Evolutionary conservation across 2,797 vertebrate genomes (phyloP).

Genomic region (Notolabrus celidotus): DNA sequence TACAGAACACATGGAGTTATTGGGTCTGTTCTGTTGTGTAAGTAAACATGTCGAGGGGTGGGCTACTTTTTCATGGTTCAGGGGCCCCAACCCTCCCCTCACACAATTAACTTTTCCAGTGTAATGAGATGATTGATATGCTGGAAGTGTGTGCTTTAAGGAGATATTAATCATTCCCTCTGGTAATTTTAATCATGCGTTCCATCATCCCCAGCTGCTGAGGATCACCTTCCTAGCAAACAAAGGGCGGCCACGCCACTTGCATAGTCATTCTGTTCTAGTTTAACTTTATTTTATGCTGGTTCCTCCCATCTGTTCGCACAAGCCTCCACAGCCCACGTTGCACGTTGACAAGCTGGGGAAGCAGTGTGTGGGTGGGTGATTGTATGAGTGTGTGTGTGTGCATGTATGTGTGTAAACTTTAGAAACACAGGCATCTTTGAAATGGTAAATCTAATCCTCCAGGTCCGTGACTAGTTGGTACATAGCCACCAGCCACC

Average conservation of each 20-base stretch:
- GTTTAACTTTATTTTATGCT: slow-evolving; percentile 90
- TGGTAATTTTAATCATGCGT: slow-evolving; percentile 99
- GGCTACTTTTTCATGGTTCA: slow-evolving; percentile 98
- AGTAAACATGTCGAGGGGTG: slow-evolving; percentile 99
- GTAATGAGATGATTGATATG: slow-evolving; percentile 99
- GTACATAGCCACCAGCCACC: slow-evolving; percentile 83
- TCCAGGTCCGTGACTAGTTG: slow-evolving; percentile 85
- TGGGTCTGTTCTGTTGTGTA: slow-evolving; percentile 91
- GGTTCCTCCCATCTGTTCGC: slow-evolving; percentile 90
- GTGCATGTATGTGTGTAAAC: slow-evolving; percentile 81
- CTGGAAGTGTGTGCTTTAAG: slow-evolving; percentile 99
- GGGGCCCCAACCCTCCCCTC: slow-evolving; percentile 95
- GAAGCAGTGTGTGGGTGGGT: slow-evolving; percentile 85
- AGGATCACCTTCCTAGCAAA: slow-evolving; percentile 98
- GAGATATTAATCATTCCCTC: slow-evolving; percentile 99
- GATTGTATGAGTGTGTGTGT: slow-evolving; percentile 76
- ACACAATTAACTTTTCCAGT: slow-evolving; percentile 97
- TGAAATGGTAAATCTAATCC: slow-evolving; percentile 87
- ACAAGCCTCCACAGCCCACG: slow-evolving; percentile 86
- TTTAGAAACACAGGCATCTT: slow-evolving; percentile 86
- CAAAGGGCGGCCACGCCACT: slow-evolving; percentile 95
- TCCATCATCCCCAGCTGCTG: slow-evolving; percentile 99
- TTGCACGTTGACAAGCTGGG: slow-evolving; percentile 86
- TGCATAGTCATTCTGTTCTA: slow-evolving; percentile 94
- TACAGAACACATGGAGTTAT: slow-evolving; percentile 85